Percentiles rank a stretch among this genome's conserved stretches.
phyloP scores from a whole-genome alignment of 2,797 vertebrate species.

The Mareca penelope region DNA sequence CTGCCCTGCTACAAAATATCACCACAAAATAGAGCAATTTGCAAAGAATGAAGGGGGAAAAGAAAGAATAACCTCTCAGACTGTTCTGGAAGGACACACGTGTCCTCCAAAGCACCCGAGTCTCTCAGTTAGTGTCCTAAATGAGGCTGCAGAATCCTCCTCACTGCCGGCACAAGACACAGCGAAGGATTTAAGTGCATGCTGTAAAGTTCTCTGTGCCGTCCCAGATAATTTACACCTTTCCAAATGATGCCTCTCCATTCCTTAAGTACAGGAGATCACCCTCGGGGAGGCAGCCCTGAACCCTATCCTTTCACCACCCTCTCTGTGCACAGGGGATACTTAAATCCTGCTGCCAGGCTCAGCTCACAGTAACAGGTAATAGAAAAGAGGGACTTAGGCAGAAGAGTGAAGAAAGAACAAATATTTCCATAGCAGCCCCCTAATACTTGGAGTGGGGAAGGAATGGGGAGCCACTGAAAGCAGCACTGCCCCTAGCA shows the following conservation, averaged over 20 bases:
- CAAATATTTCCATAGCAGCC: slow-evolving; percentile 44
- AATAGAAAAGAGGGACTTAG: neutral
- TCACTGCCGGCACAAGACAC: slow-evolving; percentile 23
- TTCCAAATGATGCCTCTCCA: slow-evolving; percentile 61
- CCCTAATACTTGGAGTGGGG: neutral
- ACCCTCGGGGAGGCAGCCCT: slow-evolving; percentile 40
- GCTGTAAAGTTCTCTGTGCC: slow-evolving; percentile 52
- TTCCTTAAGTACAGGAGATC: neutral
- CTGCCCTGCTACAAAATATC: neutral
- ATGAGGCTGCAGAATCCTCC: neutral
- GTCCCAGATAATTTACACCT: slow-evolving; percentile 51
- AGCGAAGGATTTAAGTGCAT: slow-evolving; percentile 55
- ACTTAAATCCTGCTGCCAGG: neutral
- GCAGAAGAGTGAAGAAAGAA: neutral
- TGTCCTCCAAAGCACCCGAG: neutral
- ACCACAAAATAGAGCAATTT: neutral
- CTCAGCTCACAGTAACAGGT: neutral
- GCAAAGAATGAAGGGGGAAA: neutral
- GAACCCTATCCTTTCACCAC: slow-evolving; percentile 28
- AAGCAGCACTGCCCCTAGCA: slow-evolving; percentile 30
- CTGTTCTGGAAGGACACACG: neutral
- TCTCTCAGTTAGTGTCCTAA: neutral
- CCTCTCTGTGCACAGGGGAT: slow-evolving; percentile 8
- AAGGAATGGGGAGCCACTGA: slow-evolving; percentile 28
- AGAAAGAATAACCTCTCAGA: neutral